These are phyloP conservation scores for Colaptes auratus DNA, from an alignment of 2,113 vertebrate genomes.

Conservation along the genomic window DNA sequence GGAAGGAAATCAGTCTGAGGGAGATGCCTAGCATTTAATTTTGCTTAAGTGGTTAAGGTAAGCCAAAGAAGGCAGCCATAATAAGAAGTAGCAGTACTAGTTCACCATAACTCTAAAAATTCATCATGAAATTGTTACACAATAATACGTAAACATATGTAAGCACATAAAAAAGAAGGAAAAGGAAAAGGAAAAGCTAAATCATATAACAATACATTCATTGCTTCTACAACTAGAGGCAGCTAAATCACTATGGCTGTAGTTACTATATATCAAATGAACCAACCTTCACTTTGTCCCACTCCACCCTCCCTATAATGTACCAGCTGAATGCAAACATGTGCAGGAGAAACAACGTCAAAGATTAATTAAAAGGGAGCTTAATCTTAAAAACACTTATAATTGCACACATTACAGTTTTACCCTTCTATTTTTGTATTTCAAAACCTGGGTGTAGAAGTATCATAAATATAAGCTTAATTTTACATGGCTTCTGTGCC, in stretches of 20 bases:
- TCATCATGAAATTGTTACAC: neutral
- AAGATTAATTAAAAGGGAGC: conserved; percentile 12
- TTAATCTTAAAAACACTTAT: neutral
- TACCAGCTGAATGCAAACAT: neutral
- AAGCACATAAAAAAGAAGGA: neutral
- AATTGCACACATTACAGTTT: neutral
- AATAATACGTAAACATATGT: neutral
- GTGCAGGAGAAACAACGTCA: neutral
- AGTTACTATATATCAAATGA: neutral
- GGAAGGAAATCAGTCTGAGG: neutral
- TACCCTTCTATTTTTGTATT: neutral
- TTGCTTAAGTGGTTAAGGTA: neutral
- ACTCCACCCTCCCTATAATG: neutral
- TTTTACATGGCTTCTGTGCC: neutral
- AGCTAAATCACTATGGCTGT: neutral
- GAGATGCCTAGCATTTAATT: neutral
- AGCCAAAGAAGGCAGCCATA: neutral
- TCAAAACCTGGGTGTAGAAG: neutral
- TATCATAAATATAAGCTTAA: neutral
- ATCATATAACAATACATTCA: neutral
- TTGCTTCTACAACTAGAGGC: neutral
- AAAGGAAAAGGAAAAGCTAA: neutral
- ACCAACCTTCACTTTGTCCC: neutral
- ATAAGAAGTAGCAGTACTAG: neutral
- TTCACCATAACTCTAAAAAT: neutral